Conservation (phyloP, 2,113 vertebrate species). For the Fregata magnificens region DNA sequence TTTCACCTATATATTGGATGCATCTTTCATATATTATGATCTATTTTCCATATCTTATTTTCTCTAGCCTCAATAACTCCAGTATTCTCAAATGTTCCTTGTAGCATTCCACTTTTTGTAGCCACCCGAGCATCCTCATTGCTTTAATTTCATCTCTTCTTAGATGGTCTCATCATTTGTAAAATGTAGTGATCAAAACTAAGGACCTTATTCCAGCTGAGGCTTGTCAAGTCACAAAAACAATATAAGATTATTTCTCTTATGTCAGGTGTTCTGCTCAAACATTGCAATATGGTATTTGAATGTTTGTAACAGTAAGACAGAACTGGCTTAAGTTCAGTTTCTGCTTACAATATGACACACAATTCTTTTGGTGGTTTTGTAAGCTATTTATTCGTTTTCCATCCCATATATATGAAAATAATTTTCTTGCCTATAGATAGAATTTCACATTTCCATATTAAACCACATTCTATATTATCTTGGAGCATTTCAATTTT, state of each 20-base stretch:
- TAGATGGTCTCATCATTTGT: background rate
- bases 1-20: background rate
- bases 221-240: background rate
- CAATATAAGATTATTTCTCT: background rate
- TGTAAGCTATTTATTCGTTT: background rate
- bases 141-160: background rate
- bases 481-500: background rate
- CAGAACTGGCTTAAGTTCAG: background rate
- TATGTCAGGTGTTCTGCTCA: background rate
- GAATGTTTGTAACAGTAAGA: background rate
- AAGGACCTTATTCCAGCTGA: background rate
- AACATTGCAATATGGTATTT: background rate
- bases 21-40: background rate
- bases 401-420: background rate
- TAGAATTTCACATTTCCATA: background rate
- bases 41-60: background rate
- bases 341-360: background rate
- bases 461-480: background rate
- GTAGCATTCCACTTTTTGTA: background rate
- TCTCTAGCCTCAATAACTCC: background rate
- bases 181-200: background rate
- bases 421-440: background rate
- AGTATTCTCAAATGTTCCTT: background rate
- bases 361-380: background rate
- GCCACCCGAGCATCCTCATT: background rate